Evolutionary conservation across 2,113 vertebrate genomes (phyloP), one percentile per base, ranked within the genome.

Genomic region (Stercorarius parasiticus): DNA sequence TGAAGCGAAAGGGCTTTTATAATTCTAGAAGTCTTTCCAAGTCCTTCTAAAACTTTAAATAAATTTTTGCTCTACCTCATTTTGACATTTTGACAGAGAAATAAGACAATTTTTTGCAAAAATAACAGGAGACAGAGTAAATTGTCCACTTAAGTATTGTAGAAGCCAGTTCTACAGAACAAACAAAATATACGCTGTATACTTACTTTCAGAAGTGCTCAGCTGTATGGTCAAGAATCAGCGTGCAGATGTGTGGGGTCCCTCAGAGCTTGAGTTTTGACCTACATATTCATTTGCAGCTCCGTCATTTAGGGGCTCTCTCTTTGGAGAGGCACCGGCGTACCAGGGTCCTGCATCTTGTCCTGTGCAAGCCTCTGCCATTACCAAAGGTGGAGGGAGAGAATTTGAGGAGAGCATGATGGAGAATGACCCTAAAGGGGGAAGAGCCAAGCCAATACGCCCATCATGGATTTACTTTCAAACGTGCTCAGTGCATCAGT

Each of bases 11-110:
- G 7, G 0, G 0, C 10, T 85, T 86, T 78, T 72, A 30, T 82
- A 71, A 76, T 85, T 87, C 45, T 27, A 72, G 11, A 79, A 87
- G 13, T 43, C 27, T 80, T 91, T 65, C 14, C 23, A 87, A 53
- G 34, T 58, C 66, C n/a, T 84, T 93, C 62, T 88, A 36, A 82
- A 93, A 91, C 26, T 83, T 82, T 32, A 82, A 49, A 73, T 66
- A 82, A 80, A 77, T 61, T 65, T 82, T 82, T 59, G 49, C 15
- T 40, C 19, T 13, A n/a, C 29, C 13, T 78, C 5, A 40, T 87
- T 83, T 89, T 77, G 76, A 77, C 23, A 72, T 90, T 95, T 87
- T 90, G 87, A 69, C 56, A 90, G 61, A 86, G 36, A 85, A 95
- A 61, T 72, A 72, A 85, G 43, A 79, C 17, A 34, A 10, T 32